These are phyloP conservation scores for Thunnus maccoyii DNA, from an alignment of 2,113 vertebrate species.

Conservation along the genomic window DNA sequence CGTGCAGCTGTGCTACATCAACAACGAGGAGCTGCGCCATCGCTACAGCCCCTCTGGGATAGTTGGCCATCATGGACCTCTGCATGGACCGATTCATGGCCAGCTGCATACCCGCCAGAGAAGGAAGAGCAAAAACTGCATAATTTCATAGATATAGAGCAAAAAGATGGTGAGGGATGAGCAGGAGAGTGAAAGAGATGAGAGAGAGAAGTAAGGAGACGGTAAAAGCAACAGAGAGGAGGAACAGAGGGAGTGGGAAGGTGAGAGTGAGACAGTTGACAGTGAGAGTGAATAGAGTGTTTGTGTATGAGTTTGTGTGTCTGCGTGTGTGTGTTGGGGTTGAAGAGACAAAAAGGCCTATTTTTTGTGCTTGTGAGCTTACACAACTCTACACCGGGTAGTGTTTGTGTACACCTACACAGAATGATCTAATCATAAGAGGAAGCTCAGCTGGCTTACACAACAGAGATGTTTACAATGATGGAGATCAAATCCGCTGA, in stretches of 20 bases:
- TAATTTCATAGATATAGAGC: constrained; percentile 90
- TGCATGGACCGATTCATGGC: constrained; percentile 84
- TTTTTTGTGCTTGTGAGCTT: constrained; percentile 85
- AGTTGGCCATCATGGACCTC: constrained; percentile 85
- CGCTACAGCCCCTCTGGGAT: constrained; percentile 92
- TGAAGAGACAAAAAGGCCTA: constrained; percentile 64
- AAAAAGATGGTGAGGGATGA: constrained; percentile 61
- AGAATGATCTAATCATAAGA: constrained; percentile 79
- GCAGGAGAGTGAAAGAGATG: constrained; percentile 73
- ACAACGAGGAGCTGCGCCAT: constrained; percentile 94
- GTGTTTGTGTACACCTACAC: constrained; percentile 83
- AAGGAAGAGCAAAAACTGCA: constrained; percentile 99
- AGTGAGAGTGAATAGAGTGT: constrained; percentile 53
- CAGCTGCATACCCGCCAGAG: constrained; percentile 94
- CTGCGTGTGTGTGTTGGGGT: constrained; percentile 47
- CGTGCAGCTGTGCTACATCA: constrained; percentile 93
- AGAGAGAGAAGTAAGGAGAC: constrained; percentile 68
- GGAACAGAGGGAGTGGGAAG: constrained; percentile 73
- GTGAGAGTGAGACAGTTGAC: constrained; percentile 69
- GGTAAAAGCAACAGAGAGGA: constrained; percentile 59
- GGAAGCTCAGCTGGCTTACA: constrained; percentile 78
- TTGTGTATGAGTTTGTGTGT: constrained; percentile 34
- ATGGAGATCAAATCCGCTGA: constrained; percentile 54
- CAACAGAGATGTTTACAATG: constrained; percentile 76
- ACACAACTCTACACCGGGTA: constrained; percentile 88